Evolutionary conservation across 2,888 invertebrate genomes (phyloP).

Genomic region (Leptarthrus brevirostris): DNA sequence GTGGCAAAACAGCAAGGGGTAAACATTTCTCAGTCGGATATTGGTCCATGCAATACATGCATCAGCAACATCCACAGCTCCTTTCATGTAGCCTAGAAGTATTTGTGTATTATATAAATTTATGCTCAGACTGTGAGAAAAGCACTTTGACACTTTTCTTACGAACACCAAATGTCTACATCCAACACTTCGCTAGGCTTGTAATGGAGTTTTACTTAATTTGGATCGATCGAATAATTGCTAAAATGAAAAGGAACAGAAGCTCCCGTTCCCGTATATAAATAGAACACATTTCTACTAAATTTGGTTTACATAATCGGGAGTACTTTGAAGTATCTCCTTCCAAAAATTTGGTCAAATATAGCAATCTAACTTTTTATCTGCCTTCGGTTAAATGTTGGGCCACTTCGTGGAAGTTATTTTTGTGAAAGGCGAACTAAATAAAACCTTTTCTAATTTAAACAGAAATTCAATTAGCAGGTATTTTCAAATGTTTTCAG

Average conservation of each 20-base stretch:
- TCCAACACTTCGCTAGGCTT: not conserved
- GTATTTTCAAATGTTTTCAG: no score
- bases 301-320: no score
- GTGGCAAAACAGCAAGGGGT: not conserved
- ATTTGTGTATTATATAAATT: conserved; percentile 41
- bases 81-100: conserved; percentile 20
- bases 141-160: not conserved
- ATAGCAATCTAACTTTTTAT: no score
- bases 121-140: not conserved
- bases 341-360: no score
- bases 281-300: no score
- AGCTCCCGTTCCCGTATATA: no score
- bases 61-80: conserved; percentile 14
- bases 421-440: no score
- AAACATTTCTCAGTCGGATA: conserved; percentile 14
- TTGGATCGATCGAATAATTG: not conserved
- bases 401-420: no score
- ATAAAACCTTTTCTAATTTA: no score
- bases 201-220: conserved; percentile 3
- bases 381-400: no score
- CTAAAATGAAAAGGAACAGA: not conserved
- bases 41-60: not conserved
- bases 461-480: no score
- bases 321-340: no score
- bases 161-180: not conserved